Percentiles rank a stretch among this genome's conserved stretches.
These are phyloP conservation scores for Todiramphus saurophagus DNA, from an alignment of 2,113 vertebrate species.

Conservation along the genomic window DNA sequence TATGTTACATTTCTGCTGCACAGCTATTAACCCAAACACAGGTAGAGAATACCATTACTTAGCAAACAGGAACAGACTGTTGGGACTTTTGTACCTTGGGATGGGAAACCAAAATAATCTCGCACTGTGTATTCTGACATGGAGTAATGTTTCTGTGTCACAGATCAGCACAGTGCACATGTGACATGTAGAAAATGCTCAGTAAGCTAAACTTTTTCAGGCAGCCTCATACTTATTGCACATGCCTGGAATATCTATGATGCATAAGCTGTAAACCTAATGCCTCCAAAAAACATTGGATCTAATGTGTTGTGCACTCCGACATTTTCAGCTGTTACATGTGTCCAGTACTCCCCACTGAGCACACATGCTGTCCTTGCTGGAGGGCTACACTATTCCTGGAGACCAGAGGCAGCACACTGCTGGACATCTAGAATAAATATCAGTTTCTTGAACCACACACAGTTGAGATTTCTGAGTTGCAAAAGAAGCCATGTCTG, in stretches of 20 bases:
- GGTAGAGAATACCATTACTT: background rate
- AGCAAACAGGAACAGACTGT: background rate
- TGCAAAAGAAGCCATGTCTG: background rate
- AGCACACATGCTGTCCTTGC: accelerated
- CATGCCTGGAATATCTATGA: background rate
- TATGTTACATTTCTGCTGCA: background rate
- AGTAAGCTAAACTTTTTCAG: background rate
- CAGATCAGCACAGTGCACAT: background rate
- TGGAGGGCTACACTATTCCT: conserved; percentile 26
- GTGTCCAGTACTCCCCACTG: background rate
- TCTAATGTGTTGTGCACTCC: background rate
- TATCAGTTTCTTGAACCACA: background rate
- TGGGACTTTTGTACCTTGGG: background rate
- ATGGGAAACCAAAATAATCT: background rate
- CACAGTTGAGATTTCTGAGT: background rate
- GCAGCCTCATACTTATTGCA: background rate
- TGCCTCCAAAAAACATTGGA: accelerated
- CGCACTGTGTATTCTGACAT: accelerated
- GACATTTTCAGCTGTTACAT: background rate
- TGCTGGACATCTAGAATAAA: background rate
- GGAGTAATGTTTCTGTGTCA: background rate
- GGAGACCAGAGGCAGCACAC: background rate
- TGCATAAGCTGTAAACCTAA: background rate
- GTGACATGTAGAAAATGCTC: background rate
- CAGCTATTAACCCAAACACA: background rate